Evolutionary conservation across 2,888 invertebrate genomes (phyloP).

Genomic region (Halictus ligatus): DNA sequence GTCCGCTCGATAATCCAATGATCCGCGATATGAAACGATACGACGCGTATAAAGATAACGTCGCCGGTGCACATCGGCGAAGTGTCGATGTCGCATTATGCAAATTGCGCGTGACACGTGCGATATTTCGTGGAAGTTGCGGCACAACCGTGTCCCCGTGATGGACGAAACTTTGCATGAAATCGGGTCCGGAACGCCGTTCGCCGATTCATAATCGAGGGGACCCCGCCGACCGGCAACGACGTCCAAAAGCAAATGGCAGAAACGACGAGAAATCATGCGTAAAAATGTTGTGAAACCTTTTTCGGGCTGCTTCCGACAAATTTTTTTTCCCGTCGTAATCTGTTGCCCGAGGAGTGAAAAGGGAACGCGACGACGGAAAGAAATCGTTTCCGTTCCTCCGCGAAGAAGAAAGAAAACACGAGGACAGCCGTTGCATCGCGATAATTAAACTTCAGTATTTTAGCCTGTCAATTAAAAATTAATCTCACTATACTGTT

Average conservation of each 20-base stretch:
- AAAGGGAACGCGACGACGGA: not conserved
- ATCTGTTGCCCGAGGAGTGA: not conserved
- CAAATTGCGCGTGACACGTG: constrained; percentile 69
- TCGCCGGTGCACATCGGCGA: constrained; percentile 42
- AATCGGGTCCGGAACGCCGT: constrained; percentile 19
- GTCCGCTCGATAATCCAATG: constrained; percentile 51
- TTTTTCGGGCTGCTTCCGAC: constrained; percentile 30
- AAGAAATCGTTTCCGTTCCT: not conserved
- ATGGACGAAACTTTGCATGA: constrained; percentile 35
- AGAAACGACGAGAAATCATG: constrained; percentile 45
- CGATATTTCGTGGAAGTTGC: constrained; percentile 44
- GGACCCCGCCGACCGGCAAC: not conserved
- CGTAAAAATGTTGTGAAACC: constrained; percentile 35
- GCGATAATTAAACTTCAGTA: not conserved
- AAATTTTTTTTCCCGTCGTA: constrained; percentile 13
- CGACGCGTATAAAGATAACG: constrained; percentile 67
- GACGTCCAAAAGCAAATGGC: not conserved
- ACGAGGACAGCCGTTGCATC: not conserved
- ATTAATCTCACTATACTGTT: not conserved
- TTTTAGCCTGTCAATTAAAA: not conserved
- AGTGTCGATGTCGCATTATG: constrained; percentile 65
- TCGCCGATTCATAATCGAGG: constrained; percentile 45
- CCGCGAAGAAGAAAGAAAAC: not conserved
- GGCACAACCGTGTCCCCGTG: constrained; percentile 2
- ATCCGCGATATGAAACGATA: constrained; percentile 64